A percentile compares a stretch with the other conserved stretches of the same genome.
These are phyloP conservation scores for Stramonita haemastoma DNA, from an alignment of 2,888 invertebrate species.

Conservation along the genomic window DNA sequence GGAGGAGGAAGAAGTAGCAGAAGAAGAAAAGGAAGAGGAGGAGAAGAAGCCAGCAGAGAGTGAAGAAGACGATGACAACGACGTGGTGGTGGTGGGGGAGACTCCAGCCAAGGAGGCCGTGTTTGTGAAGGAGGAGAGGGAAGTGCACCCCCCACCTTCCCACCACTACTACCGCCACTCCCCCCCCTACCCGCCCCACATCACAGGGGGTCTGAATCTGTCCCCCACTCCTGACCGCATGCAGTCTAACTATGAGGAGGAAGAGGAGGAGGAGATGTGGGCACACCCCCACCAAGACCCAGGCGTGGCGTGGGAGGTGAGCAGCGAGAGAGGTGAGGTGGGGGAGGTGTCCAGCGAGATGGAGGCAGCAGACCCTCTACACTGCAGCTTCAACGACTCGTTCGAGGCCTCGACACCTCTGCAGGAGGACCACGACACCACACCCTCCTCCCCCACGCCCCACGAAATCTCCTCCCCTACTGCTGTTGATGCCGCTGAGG, in stretches of 20 bases:
- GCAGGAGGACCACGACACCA: not conserved
- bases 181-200: not conserved
- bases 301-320: constrained; percentile 29
- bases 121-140: not conserved
- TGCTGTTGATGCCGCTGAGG: not conserved
- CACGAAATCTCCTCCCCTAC: not conserved
- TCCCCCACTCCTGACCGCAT: not conserved
- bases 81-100: not conserved
- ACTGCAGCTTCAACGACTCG: constrained; percentile 33
- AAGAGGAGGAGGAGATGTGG: not conserved
- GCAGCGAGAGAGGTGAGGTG: constrained; percentile 52
- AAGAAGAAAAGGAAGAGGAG: not conserved
- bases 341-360: constrained; percentile 36
- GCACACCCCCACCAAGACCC: not conserved
- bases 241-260: too few species aligned
- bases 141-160: not conserved
- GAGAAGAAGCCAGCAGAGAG: not conserved
- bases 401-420: constrained; percentile 22
- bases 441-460: constrained; percentile 11
- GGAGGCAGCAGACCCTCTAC: not conserved
- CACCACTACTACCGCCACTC: not conserved
- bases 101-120: not conserved
- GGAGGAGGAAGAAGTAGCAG: not conserved
- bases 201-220: not conserved
- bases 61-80: not conserved